Percentiles rank a stretch among this genome's conserved stretches.
Evolutionary conservation across 2,797 vertebrate genomes (phyloP).

Genomic region (Nasua narica): DNA sequence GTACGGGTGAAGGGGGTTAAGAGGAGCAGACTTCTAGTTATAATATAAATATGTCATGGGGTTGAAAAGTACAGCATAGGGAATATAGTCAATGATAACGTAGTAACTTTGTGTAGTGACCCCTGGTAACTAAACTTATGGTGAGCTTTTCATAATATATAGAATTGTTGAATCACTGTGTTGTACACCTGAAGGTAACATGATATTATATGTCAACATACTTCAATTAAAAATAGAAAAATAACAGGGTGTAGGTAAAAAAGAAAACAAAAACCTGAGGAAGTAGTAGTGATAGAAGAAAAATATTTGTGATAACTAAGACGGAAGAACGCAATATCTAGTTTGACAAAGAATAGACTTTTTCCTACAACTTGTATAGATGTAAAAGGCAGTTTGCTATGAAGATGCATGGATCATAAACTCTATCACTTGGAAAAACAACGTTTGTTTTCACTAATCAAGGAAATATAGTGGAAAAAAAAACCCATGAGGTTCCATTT

Average conservation of each 20-base stretch:
- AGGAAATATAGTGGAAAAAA: neutral
- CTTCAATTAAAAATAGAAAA: neutral
- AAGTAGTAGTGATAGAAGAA: neutral
- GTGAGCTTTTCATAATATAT: neutral
- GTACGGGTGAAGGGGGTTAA: neutral
- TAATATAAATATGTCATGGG: neutral
- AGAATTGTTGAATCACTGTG: neutral
- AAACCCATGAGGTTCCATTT: neutral
- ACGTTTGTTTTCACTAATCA: conserved; percentile 9
- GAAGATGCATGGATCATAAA: neutral
- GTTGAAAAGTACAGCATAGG: neutral
- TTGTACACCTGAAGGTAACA: neutral
- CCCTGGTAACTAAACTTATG: neutral
- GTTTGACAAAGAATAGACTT: neutral
- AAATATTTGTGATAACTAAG: neutral
- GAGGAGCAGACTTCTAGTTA: neutral
- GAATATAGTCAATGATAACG: neutral
- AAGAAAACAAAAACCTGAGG: neutral
- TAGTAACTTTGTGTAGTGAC: neutral
- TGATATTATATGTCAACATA: neutral
- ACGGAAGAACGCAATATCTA: neutral
- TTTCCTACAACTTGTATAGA: neutral
- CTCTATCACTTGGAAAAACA: neutral
- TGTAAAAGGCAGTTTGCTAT: neutral
- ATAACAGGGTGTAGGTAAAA: neutral